phyloP scores from a whole-genome alignment of 2,888 invertebrate species.

The Eupithecia centaureata region DNA sequence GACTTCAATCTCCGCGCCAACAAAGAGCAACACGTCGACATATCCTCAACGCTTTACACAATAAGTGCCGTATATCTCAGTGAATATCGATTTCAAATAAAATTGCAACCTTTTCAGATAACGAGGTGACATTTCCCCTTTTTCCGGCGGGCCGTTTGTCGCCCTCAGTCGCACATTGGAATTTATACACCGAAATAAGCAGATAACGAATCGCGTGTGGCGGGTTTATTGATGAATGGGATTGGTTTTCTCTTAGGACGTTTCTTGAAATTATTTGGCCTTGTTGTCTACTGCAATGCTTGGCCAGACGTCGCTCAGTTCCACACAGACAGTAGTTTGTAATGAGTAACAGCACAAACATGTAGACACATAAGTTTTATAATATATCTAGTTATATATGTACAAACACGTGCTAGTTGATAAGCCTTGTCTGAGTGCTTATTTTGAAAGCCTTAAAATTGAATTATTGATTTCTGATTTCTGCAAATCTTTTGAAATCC shows the following conservation, averaged over 20 bases:
- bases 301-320: no score
- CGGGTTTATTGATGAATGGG: slow-evolving; percentile 19
- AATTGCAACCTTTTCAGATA: slow-evolving; percentile 84
- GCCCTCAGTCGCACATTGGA: slow-evolving; percentile 70
- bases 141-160: slow-evolving; percentile 71
- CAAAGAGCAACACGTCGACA: slow-evolving; percentile 48
- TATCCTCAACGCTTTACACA: slow-evolving; percentile 52
- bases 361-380: no score
- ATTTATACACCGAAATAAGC: slow-evolving; percentile 83
- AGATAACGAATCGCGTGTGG: slow-evolving; percentile 72
- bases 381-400: no score
- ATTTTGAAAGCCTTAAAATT: no score
- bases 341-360: no score
- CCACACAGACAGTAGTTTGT: no score
- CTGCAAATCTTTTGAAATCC: no score
- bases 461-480: no score
- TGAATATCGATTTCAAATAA: slow-evolving; percentile 84
- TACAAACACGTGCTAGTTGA: no score
- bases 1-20: slow-evolving; percentile 20
- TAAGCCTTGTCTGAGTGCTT: no score
- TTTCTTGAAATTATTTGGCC: not conserved
- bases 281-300: not conserved
- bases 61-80: slow-evolving; percentile 67
- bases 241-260: slow-evolving; percentile 3
- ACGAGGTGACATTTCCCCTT: slow-evolving; percentile 83